Evolutionary conservation across 2,113 vertebrate species (phyloP).

Genomic region (Xenus cinereus): DNA sequence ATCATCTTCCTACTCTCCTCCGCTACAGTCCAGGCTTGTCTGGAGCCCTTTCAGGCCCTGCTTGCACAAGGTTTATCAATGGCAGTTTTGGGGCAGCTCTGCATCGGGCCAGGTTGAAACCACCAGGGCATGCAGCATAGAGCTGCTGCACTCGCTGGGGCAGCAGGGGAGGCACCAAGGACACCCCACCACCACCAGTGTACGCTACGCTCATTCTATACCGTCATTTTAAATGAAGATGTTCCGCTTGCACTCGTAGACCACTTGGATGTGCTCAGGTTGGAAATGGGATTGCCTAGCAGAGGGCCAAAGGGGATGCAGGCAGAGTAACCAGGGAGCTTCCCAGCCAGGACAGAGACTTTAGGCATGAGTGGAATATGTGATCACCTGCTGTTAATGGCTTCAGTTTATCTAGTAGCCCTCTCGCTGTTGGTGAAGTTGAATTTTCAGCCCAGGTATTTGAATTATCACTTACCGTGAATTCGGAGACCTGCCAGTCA

Average conservation of each 20-base stretch:
- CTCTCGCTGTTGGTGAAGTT: not conserved
- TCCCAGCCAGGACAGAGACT: not conserved
- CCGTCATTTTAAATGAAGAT: not conserved
- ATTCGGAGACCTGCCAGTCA: not conserved
- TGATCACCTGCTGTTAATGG: not conserved
- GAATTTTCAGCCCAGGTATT: not conserved
- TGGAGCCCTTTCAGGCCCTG: not conserved
- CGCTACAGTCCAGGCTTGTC: not conserved
- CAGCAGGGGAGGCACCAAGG: not conserved
- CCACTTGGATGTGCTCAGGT: not conserved
- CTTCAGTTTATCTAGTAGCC: not conserved
- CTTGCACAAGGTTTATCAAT: not conserved
- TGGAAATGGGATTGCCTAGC: not conserved
- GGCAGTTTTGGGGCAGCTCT: not conserved
- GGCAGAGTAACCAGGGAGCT: not conserved
- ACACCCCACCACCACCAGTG: not conserved
- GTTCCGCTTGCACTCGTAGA: not conserved
- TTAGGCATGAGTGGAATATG: not conserved
- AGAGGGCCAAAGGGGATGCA: not conserved
- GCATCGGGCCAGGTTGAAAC: rapidly evolving
- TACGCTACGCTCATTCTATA: not conserved
- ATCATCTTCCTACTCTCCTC: not conserved
- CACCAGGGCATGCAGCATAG: not conserved
- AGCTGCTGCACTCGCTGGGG: not conserved
- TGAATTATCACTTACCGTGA: not conserved